A percentile compares a stretch with the other conserved stretches of the same genome.
Conservation (phyloP, 2,113 vertebrate genomes). For the Anguilla rostrata region DNA sequence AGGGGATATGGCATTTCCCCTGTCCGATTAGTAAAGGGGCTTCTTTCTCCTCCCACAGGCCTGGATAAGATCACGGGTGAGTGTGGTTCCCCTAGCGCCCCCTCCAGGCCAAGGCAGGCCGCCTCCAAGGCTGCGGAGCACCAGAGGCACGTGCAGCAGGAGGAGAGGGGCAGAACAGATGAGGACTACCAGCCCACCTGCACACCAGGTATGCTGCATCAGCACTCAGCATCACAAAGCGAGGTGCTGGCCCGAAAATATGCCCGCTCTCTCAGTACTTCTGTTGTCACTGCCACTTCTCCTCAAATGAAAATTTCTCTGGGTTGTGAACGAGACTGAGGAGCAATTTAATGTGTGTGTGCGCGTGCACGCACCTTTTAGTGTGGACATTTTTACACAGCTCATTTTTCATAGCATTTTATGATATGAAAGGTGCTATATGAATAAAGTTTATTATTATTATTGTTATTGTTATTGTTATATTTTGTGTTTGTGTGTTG, state of each 20-base stretch:
- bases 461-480: no score
- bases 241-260: background rate
- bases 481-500: no score
- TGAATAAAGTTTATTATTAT: no score
- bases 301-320: no score
- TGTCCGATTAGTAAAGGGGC: background rate
- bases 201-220: constrained; percentile 54
- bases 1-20: background rate
- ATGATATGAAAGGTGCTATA: no score
- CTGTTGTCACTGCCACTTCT: no score
- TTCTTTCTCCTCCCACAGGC: constrained; percentile 51
- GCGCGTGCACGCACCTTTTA: no score
- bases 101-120: constrained; percentile 47
- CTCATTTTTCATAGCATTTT: no score
- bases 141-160: constrained; percentile 34
- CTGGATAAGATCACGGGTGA: constrained; percentile 68
- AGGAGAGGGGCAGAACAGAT: constrained; percentile 46
- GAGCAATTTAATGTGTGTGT: no score
- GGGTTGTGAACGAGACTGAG: no score
- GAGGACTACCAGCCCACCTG: constrained; percentile 62
- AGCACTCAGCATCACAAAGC: background rate
- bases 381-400: no score
- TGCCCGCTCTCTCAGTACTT: no score
- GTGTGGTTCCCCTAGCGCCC: background rate
- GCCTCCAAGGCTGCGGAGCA: constrained; percentile 33